Percentiles rank a stretch among this genome's conserved stretches.
These are phyloP conservation scores for Dicaeum eximium DNA, from an alignment of 2,113 vertebrate species.

Conservation along the genomic window DNA sequence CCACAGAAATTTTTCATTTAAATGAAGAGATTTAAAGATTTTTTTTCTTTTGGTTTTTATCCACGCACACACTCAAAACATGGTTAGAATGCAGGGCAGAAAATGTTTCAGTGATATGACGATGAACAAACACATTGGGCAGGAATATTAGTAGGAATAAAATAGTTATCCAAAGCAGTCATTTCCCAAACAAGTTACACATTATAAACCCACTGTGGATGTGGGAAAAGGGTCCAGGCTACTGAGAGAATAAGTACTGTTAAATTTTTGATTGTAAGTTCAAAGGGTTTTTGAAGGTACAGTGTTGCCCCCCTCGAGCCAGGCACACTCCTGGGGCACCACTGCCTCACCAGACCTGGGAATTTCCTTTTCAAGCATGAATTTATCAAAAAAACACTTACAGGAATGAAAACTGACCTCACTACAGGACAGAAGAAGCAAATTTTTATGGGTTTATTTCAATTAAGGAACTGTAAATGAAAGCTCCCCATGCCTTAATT, in stretches of 20 bases:
- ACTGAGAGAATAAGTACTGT: neutral
- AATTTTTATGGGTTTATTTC: neutral
- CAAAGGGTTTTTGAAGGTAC: neutral
- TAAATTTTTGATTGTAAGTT: neutral
- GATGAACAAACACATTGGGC: fast-evolving
- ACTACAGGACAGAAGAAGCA: neutral
- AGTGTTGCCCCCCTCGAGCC: neutral
- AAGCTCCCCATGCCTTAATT: fast-evolving
- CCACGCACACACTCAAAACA: neutral
- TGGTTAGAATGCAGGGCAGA: neutral
- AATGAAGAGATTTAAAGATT: neutral
- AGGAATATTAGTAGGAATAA: neutral
- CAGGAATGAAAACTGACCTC: neutral
- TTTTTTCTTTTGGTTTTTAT: neutral
- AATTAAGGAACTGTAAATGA: neutral
- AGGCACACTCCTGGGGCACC: neutral
- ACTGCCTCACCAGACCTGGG: neutral
- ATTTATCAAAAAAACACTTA: neutral
- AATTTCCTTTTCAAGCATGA: neutral
- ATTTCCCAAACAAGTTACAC: neutral
- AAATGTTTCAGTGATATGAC: neutral
- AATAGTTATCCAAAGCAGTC: neutral
- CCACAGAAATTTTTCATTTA: neutral
- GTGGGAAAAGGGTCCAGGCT: neutral
- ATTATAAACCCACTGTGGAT: neutral